Evolutionary conservation across 2,888 invertebrate species (phyloP).

Genomic region (Heliconius hortense): DNA sequence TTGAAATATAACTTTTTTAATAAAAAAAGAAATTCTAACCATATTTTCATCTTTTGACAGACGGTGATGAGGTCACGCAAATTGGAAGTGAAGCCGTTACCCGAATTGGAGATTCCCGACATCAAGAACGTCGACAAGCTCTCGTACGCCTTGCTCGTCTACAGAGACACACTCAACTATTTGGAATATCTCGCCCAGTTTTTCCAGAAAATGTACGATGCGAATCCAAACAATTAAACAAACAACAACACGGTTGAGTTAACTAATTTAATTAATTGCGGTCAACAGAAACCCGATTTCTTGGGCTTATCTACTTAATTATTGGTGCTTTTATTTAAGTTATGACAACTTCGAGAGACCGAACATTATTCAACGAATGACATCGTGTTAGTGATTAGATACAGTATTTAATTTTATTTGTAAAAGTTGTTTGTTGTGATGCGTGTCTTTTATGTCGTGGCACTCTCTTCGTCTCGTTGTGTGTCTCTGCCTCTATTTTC

Average conservation of each 20-base stretch:
- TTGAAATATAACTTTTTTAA: not conserved
- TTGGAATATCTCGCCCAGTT: conserved; percentile 67
- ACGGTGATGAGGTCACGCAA: conserved; percentile 65
- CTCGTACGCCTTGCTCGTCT: conserved; percentile 57
- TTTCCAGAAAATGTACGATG: conserved; percentile 61
- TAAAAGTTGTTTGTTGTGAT: conserved; percentile 24
- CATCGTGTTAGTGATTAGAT: conserved; percentile 15
- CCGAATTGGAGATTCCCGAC: conserved; percentile 60
- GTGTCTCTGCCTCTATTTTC: conserved; percentile 39
- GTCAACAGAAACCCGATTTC: conserved; percentile 41
- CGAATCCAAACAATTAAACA: conserved; percentile 50
- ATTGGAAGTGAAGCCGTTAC: conserved; percentile 58
- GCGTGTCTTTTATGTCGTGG: conserved; percentile 27
- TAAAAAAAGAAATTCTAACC: not conserved
- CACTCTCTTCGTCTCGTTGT: conserved; percentile 28
- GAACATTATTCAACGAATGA: conserved; percentile 19
- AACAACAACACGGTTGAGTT: conserved; percentile 48
- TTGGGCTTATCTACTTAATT: conserved; percentile 46
- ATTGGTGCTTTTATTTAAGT: conserved; percentile 48
- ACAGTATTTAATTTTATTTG: conserved; percentile 32
- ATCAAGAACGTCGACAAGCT: conserved; percentile 54
- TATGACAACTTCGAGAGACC: conserved; percentile 21
- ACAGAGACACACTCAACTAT: conserved; percentile 70
- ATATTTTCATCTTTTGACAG: conserved; percentile 53
- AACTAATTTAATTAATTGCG: conserved; percentile 39